These are phyloP conservation scores for Strix uralensis DNA, from an alignment of 2,113 vertebrate genomes.

Conservation along the genomic window DNA sequence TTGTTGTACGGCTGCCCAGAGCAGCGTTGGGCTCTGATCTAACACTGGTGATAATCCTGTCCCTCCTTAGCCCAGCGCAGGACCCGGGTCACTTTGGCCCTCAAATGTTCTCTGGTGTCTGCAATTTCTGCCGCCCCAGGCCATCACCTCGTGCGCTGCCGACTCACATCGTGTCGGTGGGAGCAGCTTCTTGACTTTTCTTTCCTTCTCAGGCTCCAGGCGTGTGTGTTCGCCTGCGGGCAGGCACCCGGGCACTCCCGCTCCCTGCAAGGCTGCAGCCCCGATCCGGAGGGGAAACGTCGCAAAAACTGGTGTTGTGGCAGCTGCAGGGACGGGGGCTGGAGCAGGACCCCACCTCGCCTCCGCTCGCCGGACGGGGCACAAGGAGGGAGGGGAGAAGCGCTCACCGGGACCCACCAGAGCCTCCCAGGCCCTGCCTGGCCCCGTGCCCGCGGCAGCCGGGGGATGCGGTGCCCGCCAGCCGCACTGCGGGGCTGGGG, in stretches of 20 bases:
- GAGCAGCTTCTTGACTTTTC: neutral
- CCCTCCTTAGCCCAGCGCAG: neutral
- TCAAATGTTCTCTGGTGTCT: neutral
- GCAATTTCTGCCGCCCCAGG: neutral
- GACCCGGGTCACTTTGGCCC: neutral
- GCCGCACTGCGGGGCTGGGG: fast-evolving
- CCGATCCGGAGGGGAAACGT: fast-evolving
- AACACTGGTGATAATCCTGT: no score
- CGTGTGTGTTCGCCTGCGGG: neutral
- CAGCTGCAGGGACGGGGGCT: neutral
- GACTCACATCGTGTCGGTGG: neutral
- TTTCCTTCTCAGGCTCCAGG: neutral
- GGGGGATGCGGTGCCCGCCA: neutral
- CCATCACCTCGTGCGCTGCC: neutral
- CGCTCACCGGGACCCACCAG: neutral
- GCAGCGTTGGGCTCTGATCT: neutral
- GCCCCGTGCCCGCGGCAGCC: neutral
- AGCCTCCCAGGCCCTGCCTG: no score
- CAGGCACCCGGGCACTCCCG: fast-evolving
- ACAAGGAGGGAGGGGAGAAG: neutral
- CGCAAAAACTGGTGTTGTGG: fast-evolving
- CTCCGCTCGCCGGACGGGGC: fast-evolving
- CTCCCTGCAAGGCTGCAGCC: neutral
- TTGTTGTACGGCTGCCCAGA: neutral
- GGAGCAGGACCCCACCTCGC: neutral